Evolutionary conservation across 2,888 invertebrate genomes (phyloP), one percentile per base, ranked within the genome.

Genomic region (Mesodorylaimus sp.): DNA sequence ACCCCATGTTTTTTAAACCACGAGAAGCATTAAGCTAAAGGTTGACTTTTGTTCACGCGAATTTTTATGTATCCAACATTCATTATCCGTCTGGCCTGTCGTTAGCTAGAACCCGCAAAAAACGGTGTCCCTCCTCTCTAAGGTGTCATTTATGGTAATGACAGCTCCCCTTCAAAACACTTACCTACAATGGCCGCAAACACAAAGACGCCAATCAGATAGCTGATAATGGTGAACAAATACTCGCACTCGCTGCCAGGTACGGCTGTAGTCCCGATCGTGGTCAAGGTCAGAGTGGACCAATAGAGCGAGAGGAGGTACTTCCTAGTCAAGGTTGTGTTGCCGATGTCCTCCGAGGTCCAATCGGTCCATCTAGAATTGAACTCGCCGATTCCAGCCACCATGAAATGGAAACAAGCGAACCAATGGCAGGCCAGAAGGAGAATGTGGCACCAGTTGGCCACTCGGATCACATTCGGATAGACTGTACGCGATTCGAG

Each of bases 161-260:
- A n/a, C n/a, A n/a, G n/a, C n/a, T n/a, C n/a, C n/a, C n/a, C n/a
- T n/a, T n/a, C n/a, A 10, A 45, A 36, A 45, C 39, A 13, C 77
- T 76, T 68, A 77, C 78, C 89, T 55, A 91, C 89, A 66, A 91
- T 91, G 48, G 89, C 91, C 50, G 91, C 89, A 71, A 91, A 91
- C 70, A 91, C 87, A 75, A 91, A 91, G 57, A 91, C 89, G 59
- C 89, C 91, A 66, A 91, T 89, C 66, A 91, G 76, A 74, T 91
- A 91, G 72, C 89, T 89, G 65, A 86, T 82, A 67, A 91, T 91
- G 58, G 89, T 91, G 74, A 91, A 91, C 67, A 88, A 77, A 71
- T 89, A 91, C 75, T 91, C 91, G n/a, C 83, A 84, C 71, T 89
- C 88, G 55, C 87, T 86, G 68, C 88, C 87, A 1, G 91, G 91